A percentile compares a stretch with the other conserved stretches of the same genome.
These are phyloP conservation scores for Hemitrygon akajei DNA, from an alignment of 2,797 vertebrate species.

Conservation along the genomic window DNA sequence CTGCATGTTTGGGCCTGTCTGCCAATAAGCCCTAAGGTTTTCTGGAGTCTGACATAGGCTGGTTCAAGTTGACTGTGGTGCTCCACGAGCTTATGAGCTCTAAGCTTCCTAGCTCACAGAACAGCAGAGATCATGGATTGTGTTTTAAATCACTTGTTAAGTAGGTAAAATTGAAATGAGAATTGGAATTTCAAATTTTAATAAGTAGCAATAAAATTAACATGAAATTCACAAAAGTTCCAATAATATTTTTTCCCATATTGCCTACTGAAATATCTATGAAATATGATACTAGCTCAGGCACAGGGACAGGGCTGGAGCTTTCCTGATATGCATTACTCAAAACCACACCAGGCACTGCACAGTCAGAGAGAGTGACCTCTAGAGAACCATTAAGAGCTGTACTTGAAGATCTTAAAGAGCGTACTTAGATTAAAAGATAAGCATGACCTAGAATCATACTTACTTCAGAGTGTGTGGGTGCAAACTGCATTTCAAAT, in stretches of 20 bases:
- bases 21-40: neutral
- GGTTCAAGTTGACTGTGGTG: neutral
- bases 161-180: neutral
- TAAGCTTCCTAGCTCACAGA: too few relatives aligned
- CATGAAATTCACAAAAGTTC: neutral
- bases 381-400: neutral
- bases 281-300: neutral
- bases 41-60: neutral
- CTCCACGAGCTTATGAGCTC: neutral
- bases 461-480: constrained; percentile 21
- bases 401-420: neutral
- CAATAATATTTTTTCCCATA: neutral
- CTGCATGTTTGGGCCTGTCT: neutral
- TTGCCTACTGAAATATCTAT: neutral
- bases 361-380: neutral
- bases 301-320: neutral
- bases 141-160: neutral
- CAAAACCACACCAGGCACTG: neutral
- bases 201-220: neutral
- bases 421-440: constrained; percentile 11
- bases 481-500: constrained; percentile 24
- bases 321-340: neutral
- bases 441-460: constrained; percentile 6
- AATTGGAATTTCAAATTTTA: neutral
- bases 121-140: neutral